Conservation (phyloP, 2,113 vertebrate species). For the Chaetorhynchus papuensis region DNA sequence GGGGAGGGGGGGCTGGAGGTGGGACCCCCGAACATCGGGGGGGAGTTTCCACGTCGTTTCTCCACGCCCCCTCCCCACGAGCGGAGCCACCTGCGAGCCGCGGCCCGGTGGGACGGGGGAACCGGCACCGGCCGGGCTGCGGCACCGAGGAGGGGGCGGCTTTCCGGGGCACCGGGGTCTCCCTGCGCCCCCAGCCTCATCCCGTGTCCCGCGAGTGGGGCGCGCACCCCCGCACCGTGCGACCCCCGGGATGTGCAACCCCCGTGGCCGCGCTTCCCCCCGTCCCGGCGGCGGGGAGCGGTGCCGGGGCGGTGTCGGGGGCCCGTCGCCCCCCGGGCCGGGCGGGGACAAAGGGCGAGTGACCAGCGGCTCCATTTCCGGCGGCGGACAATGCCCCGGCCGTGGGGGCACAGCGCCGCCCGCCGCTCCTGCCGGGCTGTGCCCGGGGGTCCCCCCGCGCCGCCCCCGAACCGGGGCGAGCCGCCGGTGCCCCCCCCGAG, state of each 20-base stretch:
- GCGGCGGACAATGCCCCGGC: slow-evolving; percentile 19
- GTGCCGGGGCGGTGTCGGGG: neutral
- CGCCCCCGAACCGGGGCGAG: too few relatives aligned
- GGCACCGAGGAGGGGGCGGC: neutral
- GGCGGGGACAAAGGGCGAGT: slow-evolving; percentile 43
- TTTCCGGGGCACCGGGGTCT: neutral
- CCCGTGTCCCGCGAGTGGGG: neutral
- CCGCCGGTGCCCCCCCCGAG: too few relatives aligned
- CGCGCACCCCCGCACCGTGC: neutral
- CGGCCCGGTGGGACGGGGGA: neutral
- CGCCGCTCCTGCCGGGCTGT: neutral
- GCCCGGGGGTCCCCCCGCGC: neutral
- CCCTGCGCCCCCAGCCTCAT: neutral
- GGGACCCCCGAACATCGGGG: slow-evolving; percentile 14
- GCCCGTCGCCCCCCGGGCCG: neutral
- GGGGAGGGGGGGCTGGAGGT: neutral
- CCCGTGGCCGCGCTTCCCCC: neutral
- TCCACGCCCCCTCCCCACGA: neutral
- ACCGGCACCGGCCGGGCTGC: neutral
- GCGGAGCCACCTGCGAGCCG: slow-evolving; percentile 31
- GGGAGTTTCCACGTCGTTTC: neutral
- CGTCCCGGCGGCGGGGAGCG: neutral
- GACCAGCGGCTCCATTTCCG: slow-evolving; percentile 37
- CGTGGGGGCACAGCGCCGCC: slow-evolving; percentile 18
- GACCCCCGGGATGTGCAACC: neutral